Conservation (phyloP, 2,797 vertebrate genomes). For the Myotis vivesi region DNA sequence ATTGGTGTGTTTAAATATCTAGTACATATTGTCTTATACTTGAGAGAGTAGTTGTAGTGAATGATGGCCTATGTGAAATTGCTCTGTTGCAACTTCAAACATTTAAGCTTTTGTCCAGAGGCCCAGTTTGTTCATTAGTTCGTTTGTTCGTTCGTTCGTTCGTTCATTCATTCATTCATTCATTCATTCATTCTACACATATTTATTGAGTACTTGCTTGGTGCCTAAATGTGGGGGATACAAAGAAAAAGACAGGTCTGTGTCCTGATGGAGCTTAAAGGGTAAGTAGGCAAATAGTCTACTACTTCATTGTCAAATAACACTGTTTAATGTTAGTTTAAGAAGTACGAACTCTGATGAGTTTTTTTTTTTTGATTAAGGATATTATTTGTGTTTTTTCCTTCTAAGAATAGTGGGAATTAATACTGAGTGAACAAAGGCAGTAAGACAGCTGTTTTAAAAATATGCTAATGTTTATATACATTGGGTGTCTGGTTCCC, state of each 20-base stretch:
- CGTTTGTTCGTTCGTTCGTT: no score
- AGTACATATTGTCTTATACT: not conserved
- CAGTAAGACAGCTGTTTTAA: conserved; percentile 35
- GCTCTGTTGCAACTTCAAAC: conserved; percentile 21
- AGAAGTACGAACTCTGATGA: not conserved
- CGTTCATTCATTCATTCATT: not conserved
- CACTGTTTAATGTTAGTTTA: conserved; percentile 34
- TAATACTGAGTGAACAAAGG: conserved; percentile 50
- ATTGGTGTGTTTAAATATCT: conserved; percentile 24
- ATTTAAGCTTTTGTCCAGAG: conserved; percentile 1
- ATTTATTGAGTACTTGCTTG: not conserved
- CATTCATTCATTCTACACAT: not conserved
- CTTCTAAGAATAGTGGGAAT: conserved; percentile 38
- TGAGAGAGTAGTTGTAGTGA: not conserved
- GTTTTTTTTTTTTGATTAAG: conserved; percentile 24
- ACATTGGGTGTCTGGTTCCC: conserved; percentile 46
- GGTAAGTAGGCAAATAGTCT: not conserved
- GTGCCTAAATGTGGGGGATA: not conserved
- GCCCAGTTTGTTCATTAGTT: not conserved
- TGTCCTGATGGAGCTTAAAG: not conserved
- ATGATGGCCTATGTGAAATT: conserved; percentile 5
- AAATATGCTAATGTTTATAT: conserved; percentile 56
- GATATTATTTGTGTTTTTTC: conserved; percentile 17
- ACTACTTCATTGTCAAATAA: not conserved
- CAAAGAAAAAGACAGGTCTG: not conserved